A percentile compares a stretch with the other conserved stretches of the same genome.
These are phyloP conservation scores for Melanotaenia nigrans DNA, from an alignment of 2,797 vertebrate species.

Conservation along the genomic window DNA sequence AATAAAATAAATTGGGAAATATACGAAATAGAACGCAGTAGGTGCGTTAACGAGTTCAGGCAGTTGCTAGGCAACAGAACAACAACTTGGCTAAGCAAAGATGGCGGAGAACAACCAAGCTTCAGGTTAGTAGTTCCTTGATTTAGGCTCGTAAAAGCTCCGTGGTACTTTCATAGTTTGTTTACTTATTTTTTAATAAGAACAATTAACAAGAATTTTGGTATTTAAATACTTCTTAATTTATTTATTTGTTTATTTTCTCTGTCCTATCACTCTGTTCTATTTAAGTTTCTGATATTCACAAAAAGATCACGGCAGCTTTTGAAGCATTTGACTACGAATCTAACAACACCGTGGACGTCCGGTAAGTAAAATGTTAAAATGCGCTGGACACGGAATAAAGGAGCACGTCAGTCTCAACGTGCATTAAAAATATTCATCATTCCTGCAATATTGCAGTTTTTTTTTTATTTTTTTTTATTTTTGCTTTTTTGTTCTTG, in stretches of 20 bases:
- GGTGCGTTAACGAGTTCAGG: background rate
- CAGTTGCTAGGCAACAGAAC: conserved; percentile 68
- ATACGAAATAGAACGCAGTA: background rate
- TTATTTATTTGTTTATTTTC: background rate
- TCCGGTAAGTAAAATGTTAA: conserved; percentile 83
- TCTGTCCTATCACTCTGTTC: conserved; percentile 76
- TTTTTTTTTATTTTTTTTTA: no score
- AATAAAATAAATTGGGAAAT: no score
- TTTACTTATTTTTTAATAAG: background rate
- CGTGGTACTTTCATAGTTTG: background rate
- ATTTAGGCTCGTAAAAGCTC: background rate
- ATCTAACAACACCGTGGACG: conserved; percentile 88
- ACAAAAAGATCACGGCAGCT: conserved; percentile 87
- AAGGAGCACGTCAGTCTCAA: background rate
- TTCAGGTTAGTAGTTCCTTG: conserved; percentile 58
- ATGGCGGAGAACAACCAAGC: conserved; percentile 66
- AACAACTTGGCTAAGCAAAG: conserved; percentile 15
- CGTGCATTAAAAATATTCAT: no score
- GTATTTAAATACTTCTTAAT: background rate
- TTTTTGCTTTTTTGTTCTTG: no score
- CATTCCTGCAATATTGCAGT: no score
- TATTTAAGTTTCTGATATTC: conserved; percentile 68
- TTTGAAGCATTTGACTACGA: conserved; percentile 93
- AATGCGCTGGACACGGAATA: background rate
- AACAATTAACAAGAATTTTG: background rate